A percentile compares a stretch with the other conserved stretches of the same genome.
phyloP scores from a whole-genome alignment of 2,797 vertebrate genomes.

The Oreonectes daqikongensis region DNA sequence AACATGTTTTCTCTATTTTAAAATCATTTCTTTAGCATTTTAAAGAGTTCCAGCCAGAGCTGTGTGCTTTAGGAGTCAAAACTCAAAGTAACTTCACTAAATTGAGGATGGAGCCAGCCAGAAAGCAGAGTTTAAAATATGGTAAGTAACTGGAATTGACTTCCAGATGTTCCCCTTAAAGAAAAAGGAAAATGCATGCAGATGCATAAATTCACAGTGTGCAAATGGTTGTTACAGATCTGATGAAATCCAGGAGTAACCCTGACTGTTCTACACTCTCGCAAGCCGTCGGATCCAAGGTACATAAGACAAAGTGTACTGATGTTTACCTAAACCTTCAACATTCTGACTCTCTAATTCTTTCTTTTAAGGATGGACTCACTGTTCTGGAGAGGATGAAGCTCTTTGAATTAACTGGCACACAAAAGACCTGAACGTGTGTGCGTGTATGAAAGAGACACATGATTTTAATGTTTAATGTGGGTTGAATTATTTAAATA shows the following conservation, averaged over 20 bases:
- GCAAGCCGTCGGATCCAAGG: conserved; percentile 83
- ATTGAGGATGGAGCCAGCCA: background rate
- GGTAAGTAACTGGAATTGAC: conserved; percentile 49
- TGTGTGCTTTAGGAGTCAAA: conserved; percentile 63
- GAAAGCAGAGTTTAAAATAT: conserved; percentile 78
- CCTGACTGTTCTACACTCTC: conserved; percentile 76
- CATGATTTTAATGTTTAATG: conserved; percentile 2
- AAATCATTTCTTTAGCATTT: conserved; percentile 70
- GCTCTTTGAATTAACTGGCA: conserved; percentile 69
- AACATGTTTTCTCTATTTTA: conserved; percentile 11
- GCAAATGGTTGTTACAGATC: conserved; percentile 30
- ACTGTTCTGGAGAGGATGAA: conserved; percentile 72
- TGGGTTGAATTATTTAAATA: conserved; percentile 21
- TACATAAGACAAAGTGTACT: conserved; percentile 34
- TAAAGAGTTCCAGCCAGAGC: conserved; percentile 84
- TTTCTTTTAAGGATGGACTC: conserved; percentile 69
- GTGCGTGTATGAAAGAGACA: background rate
- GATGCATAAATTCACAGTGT: conserved; percentile 22
- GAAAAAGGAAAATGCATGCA: background rate
- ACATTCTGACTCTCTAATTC: background rate
- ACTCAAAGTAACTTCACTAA: conserved; percentile 16
- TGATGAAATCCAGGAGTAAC: conserved; percentile 83
- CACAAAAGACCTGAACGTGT: conserved; percentile 39
- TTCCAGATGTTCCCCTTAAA: background rate
- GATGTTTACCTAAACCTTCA: background rate